These are phyloP conservation scores for Hemithea aestivaria DNA, from an alignment of 2,888 invertebrate species.

Conservation along the genomic window DNA sequence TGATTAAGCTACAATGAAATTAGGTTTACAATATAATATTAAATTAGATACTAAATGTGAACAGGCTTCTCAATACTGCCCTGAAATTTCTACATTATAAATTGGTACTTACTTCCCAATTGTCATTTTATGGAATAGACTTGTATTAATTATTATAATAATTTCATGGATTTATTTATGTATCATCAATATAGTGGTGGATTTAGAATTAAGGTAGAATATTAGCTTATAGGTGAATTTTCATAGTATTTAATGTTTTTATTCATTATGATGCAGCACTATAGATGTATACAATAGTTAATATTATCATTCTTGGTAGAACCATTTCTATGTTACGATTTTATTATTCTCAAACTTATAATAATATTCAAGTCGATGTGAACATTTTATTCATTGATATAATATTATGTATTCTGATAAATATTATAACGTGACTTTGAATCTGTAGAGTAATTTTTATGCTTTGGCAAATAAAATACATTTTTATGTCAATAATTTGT, in stretches of 20 bases:
- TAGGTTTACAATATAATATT: too few species aligned
- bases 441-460: slow-evolving; percentile 29
- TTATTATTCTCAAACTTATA: background rate
- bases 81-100: too few species aligned
- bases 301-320: background rate
- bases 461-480: slow-evolving; percentile 21
- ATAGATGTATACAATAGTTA: background rate
- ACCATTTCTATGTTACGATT: background rate
- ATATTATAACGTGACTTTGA: slow-evolving; percentile 31
- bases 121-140: too few species aligned
- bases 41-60: too few species aligned
- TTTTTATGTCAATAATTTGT: slow-evolving; percentile 14
- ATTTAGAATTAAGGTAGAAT: slow-evolving; percentile 1
- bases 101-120: too few species aligned
- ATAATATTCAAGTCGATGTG: slow-evolving; percentile 17
- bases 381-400: slow-evolving; percentile 20
- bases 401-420: slow-evolving; percentile 25
- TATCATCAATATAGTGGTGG: slow-evolving; percentile 3
- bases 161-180: background rate
- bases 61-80: background rate
- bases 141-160: too few species aligned
- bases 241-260: background rate
- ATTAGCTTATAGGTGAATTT: slow-evolving; percentile 8
- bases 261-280: too few species aligned
- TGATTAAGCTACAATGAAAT: too few species aligned